Percentiles rank a stretch among this genome's conserved stretches.
Evolutionary conservation across 2,888 invertebrate species (phyloP).

Genomic region (Hypomecis punctinalis): DNA sequence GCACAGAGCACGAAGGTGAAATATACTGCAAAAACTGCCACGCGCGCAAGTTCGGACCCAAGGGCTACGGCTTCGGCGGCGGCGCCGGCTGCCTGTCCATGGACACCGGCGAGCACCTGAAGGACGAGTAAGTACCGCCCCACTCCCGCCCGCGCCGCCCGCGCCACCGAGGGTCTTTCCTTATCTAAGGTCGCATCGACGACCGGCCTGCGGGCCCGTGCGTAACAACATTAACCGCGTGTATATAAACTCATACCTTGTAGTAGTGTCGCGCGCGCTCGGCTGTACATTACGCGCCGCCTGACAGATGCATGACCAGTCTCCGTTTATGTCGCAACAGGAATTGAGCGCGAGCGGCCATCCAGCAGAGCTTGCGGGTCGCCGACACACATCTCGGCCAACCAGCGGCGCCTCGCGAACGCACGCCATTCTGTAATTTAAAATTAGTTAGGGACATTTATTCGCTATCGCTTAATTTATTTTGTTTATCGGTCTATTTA

Average conservation of each 20-base stretch:
- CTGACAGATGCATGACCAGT: constrained; percentile 85
- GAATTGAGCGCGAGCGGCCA: constrained; percentile 80
- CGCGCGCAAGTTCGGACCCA: constrained; percentile 98
- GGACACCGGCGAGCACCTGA: constrained; percentile 97
- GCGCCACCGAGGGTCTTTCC: constrained; percentile 85
- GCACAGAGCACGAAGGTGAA: constrained; percentile 98
- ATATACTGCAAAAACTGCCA: constrained; percentile 99
- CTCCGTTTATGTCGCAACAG: constrained; percentile 85
- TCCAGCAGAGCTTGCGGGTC: constrained; percentile 77
- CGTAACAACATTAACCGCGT: constrained; percentile 84
- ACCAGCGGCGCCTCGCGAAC: constrained; percentile 79
- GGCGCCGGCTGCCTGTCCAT: constrained; percentile 98
- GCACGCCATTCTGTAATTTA: constrained; percentile 81
- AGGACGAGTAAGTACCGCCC: constrained; percentile 89
- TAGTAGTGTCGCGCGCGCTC: constrained; percentile 79
- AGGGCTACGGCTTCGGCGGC: constrained; percentile 99
- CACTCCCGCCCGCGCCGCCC: constrained; percentile 78
- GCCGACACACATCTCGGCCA: constrained; percentile 79
- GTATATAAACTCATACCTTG: constrained; percentile 80
- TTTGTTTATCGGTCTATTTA: constrained; percentile 82
- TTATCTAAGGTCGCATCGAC: constrained; percentile 80
- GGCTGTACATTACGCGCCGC: constrained; percentile 83
- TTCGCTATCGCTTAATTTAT: constrained; percentile 84
- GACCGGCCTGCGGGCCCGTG: constrained; percentile 81
- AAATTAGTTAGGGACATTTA: constrained; percentile 83